Evolutionary conservation across 2,888 invertebrate genomes (phyloP).

Genomic region (Platycheirus rosarum): DNA sequence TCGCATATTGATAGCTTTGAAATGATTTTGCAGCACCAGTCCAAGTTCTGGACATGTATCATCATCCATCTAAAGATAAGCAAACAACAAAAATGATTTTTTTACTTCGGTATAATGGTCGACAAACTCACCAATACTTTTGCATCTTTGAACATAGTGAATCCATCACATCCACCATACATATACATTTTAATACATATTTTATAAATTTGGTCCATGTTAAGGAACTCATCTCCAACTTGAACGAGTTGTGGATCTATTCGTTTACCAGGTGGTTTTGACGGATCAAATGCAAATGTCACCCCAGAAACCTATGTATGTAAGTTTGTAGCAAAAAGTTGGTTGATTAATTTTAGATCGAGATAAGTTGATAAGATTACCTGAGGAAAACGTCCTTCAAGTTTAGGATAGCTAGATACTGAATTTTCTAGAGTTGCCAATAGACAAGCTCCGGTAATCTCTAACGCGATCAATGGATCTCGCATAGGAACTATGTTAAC

Average conservation of each 20-base stretch:
- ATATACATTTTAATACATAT: conserved; percentile 93
- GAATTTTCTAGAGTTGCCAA: conserved; percentile 91
- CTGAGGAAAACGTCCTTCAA: conserved; percentile 95
- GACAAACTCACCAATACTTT: conserved; percentile 86
- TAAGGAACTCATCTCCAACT: conserved; percentile 93
- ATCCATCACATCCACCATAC: conserved; percentile 92
- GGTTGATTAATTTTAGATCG: neutral
- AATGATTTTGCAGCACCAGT: conserved; percentile 94
- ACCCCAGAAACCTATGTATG: conserved; percentile 87
- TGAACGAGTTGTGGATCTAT: conserved; percentile 89
- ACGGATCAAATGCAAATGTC: conserved; percentile 89
- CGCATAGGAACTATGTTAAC: conserved; percentile 93
- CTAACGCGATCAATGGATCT: conserved; percentile 91
- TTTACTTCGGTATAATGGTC: too few relatives aligned
- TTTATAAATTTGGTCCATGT: conserved; percentile 88
- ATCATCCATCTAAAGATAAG: conserved; percentile 87
- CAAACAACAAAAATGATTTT: neutral
- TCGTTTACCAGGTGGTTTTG: conserved; percentile 87
- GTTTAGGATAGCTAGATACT: conserved; percentile 92
- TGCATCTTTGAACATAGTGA: conserved; percentile 89
- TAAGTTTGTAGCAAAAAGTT: too few relatives aligned
- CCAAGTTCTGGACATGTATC: conserved; percentile 94
- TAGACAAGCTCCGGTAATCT: conserved; percentile 87
- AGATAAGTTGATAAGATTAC: conserved; percentile 77
- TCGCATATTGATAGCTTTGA: conserved; percentile 92